phyloP scores from a whole-genome alignment of 1,140 invertebrate species.

The Dendrolimus kikuchii region DNA sequence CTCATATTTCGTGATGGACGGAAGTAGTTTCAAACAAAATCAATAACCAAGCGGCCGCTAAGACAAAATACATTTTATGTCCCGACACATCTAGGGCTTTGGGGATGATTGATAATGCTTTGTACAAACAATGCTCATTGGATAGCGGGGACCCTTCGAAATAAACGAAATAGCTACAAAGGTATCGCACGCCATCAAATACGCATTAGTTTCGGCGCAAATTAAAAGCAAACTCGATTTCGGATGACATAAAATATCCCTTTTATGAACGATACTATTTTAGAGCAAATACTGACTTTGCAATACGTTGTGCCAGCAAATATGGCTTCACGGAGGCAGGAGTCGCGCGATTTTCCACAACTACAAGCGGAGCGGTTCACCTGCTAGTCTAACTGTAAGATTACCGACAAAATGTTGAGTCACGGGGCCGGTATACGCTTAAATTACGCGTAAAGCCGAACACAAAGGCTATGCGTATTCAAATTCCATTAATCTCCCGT shows the following conservation, averaged over 20 bases:
- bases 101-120: conserved; percentile 66
- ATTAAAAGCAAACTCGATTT: not conserved
- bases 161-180: conserved; percentile 21
- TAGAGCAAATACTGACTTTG: conserved; percentile 30
- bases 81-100: conserved; percentile 47
- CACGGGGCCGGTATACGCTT: conserved; percentile 57
- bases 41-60: conserved; percentile 51
- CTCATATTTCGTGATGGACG: not conserved
- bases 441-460: conserved; percentile 70
- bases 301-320: conserved; percentile 21
- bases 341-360: conserved; percentile 46
- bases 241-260: no score
- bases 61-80: conserved; percentile 66
- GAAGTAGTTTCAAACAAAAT: conserved; percentile 42
- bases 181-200: not conserved
- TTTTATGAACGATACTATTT: no score
- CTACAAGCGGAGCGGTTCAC: conserved; percentile 40
- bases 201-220: not conserved
- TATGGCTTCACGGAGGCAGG: conserved; percentile 13
- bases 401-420: conserved; percentile 53
- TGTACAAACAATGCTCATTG: conserved; percentile 58
- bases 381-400: conserved; percentile 53
- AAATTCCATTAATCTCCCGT: conserved; percentile 70
- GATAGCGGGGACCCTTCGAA: conserved; percentile 29
- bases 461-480: conserved; percentile 71